Conservation (phyloP, 2,113 vertebrate species). For the Seriola quinqueradiata region DNA sequence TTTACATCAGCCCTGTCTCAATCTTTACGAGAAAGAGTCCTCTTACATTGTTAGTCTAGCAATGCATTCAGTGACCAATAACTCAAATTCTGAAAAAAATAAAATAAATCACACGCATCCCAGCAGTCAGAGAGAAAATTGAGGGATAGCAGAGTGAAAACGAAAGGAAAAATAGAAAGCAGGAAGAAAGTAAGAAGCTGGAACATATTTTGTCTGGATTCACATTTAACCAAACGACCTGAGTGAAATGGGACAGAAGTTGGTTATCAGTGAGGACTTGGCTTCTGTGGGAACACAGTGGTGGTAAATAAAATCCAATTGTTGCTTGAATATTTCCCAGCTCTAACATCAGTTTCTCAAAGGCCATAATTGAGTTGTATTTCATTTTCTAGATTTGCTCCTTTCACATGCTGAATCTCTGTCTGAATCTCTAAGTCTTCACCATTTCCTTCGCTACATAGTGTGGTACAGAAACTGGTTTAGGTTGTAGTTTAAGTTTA, state of each 20-base stretch:
- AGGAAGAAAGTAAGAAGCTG: slow-evolving; percentile 5
- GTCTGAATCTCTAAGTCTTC: neutral
- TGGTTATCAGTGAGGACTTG: slow-evolving; percentile 34
- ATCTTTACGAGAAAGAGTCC: too few species aligned
- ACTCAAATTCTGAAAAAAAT: neutral
- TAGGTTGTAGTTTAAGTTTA: neutral
- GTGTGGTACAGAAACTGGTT: neutral
- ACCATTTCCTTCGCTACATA: neutral
- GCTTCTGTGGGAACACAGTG: slow-evolving; percentile 16
- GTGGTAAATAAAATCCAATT: slow-evolving; percentile 1
- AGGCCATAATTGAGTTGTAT: neutral
- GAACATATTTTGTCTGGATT: slow-evolving; percentile 36
- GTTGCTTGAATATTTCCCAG: slow-evolving; percentile 13
- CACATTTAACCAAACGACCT: slow-evolving; percentile 26
- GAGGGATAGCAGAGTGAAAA: slow-evolving; percentile 24
- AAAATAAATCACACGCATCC: neutral
- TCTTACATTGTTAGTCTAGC: neutral
- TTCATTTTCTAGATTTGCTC: neutral
- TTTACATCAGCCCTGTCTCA: too few species aligned
- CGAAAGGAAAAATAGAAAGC: slow-evolving; percentile 17
- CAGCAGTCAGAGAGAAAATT: slow-evolving; percentile 22
- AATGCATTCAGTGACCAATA: neutral
- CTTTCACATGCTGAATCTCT: neutral
- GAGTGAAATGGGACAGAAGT: slow-evolving; percentile 37
- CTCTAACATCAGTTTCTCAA: neutral